Base-by-base conservation (phyloP, 2,113 vertebrate species). In the Anolis sagrei region DNA sequence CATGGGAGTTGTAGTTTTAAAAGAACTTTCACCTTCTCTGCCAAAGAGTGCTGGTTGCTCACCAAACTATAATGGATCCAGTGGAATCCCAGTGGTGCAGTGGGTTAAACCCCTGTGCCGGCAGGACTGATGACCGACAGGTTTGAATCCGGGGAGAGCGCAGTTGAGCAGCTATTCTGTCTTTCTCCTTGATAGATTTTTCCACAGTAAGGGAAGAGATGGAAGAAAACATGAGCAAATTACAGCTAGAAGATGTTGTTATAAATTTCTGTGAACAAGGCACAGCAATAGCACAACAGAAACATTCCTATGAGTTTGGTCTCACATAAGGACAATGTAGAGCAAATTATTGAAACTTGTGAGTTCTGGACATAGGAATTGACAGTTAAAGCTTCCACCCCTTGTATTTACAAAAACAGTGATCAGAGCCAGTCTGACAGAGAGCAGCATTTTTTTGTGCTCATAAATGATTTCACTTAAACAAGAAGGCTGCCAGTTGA, bases 401-500 rank as follows among this genome's bases (percentile, higher is more conserved):
- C 73, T 76, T 66, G 61, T 39, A 66, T 49, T 64, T 61, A 18
- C 19, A 79, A 73, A 18, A 79, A 61, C 29, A 79, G 18, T 58
- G 66, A 78, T n/a, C 25, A 58, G 49, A 85, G 72, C 49, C 16
- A 62, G 18, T 39, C 76, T 70, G 23, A 85, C 48, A 54, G 36
- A 85, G 68, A 78, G 29, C 54, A 62, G 48, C 66, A 73, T 32
- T 77, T 83, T 83, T 73, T 73, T 72, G 36, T 34, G 73, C 76
- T 16, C 29, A 49, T 80, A 80, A 74, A 75, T 86, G 69, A 64
- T 75, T 75, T 80, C 70, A 75, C 58, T 86, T 75, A 80, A 86
- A 86, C 39, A 70, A 79, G 51, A 86, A 86, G 77, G 58, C 70
- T 75, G 69, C 78, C 78, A 86, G 25, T 81, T 51, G 84, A 86